Base-by-base conservation (phyloP, 2,888 invertebrate species). In the Punctoribates punctum region DNA sequence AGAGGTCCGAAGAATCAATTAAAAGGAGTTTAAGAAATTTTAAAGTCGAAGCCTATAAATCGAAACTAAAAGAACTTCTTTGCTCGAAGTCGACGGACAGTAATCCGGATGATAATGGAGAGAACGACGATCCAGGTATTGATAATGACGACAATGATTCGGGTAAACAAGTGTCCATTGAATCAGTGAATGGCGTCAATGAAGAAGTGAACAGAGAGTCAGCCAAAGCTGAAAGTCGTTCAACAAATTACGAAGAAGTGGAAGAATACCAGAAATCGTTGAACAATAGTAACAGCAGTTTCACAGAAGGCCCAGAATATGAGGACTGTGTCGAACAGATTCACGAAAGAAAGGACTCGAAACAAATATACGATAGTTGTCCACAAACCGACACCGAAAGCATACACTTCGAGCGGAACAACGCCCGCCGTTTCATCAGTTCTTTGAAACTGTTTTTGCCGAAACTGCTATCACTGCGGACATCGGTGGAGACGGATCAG, bases 401-500 rank as follows among this genome's bases (percentile, higher is more conserved):
- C 11, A n/a, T 67, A 38, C 38, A 38, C n/a, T 78, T 81, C 62
- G 94, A 95, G 83, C 87, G 93, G 73, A 91, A 93, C 82, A 94
- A 94, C 83, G 93, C 94, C 0, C 86, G 90, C 25, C 90, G 91
- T 82, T 95, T 94, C 83, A 89, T 92, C 0, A 89, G 90, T 82
- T 91, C 90, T 0, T 83, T 94, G 29, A 88, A 88, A 78, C 88
- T 90, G 77, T 85, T 93, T 57, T 86, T 96, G 15, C 93, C 94
- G 0, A 89, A 90, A 82, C 85, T 95, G 1, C 84, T 92, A 67
- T 86, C 89, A 29, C 85, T 93, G 0, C 87, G 91, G 78, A 92
- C 92, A 80, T 91, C 92, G 76, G 90, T 93, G 80, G 93, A 94
- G 84, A 90, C 95, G 27, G 96, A 96, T 82, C 93, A 94, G 83